Conservation (phyloP, 2,113 vertebrate species). For the Tachycineta bicolor region DNA sequence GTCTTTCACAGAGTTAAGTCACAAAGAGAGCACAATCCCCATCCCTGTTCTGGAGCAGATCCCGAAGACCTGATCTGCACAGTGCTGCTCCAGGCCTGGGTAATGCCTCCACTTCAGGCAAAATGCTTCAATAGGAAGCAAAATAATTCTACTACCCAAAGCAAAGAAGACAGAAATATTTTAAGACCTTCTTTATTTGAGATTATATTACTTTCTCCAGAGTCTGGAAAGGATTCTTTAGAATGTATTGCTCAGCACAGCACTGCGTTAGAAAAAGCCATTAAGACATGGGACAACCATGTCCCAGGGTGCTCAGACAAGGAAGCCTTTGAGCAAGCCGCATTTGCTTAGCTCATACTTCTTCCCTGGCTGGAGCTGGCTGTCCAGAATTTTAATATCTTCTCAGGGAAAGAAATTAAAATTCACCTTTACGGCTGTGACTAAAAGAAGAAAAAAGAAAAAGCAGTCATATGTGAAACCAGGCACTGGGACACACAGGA, state of each 20-base stretch:
- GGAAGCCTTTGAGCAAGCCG: background rate
- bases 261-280: background rate
- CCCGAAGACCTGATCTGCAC: background rate
- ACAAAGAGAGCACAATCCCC: background rate
- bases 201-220: background rate
- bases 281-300: background rate
- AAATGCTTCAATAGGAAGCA: background rate
- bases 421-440: background rate
- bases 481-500: background rate
- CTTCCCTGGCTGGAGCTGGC: background rate
- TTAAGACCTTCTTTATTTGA: background rate
- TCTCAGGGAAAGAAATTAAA: background rate
- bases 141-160: background rate
- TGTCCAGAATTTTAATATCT: background rate
- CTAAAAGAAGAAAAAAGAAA: background rate
- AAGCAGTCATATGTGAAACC: background rate
- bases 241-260: background rate
- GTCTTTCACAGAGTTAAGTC: background rate
- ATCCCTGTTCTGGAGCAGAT: background rate
- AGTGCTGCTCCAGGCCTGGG: background rate
- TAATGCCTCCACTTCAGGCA: background rate
- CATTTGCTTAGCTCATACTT: background rate
- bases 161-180: background rate
- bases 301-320: background rate
- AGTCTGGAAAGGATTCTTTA: background rate